These are phyloP conservation scores for Oreochromis spilurus DNA, from an alignment of 2,113 vertebrate species.

Conservation along the genomic window DNA sequence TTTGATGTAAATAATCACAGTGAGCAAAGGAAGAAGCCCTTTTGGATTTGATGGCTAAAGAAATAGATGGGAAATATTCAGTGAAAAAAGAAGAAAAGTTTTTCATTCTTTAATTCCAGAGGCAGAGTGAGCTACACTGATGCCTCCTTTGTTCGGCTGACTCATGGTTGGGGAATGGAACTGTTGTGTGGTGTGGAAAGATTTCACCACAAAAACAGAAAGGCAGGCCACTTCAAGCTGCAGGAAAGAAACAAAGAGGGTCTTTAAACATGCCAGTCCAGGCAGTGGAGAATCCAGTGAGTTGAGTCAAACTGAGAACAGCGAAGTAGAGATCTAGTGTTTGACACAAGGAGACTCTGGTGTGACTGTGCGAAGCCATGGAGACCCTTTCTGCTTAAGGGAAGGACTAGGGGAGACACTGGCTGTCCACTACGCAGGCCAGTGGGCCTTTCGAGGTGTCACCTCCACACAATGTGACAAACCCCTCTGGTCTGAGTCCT, in stretches of 20 bases:
- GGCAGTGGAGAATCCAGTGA: slow-evolving; percentile 26
- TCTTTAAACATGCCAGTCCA: slow-evolving; percentile 45
- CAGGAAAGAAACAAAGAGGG: slow-evolving; percentile 60
- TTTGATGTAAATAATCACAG: slow-evolving; percentile 1
- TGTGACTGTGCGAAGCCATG: slow-evolving; percentile 61
- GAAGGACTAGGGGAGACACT: slow-evolving; percentile 41
- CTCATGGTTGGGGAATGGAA: slow-evolving; percentile 68
- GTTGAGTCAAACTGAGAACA: slow-evolving; percentile 16
- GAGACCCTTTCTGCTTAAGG: slow-evolving; percentile 46
- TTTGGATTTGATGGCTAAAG: neutral
- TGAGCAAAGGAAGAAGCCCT: neutral
- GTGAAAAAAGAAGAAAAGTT: slow-evolving; percentile 20
- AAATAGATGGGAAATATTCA: slow-evolving; percentile 16
- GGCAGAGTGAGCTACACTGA: slow-evolving; percentile 48
- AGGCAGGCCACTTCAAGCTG: slow-evolving; percentile 44
- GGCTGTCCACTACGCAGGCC: slow-evolving; percentile 61
- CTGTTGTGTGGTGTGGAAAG: slow-evolving; percentile 64
- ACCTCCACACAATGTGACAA: slow-evolving; percentile 70
- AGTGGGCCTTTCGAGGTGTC: slow-evolving; percentile 64
- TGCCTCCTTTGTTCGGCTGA: slow-evolving; percentile 67
- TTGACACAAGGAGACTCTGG: slow-evolving; percentile 35
- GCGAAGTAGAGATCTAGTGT: slow-evolving; percentile 27
- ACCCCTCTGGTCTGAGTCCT: slow-evolving; percentile 59
- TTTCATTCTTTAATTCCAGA: slow-evolving; percentile 49
- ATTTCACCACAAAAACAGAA: slow-evolving; percentile 60